Base-by-base conservation (phyloP, 2,797 vertebrate species). In the Aselliscus stoliczkanus region DNA sequence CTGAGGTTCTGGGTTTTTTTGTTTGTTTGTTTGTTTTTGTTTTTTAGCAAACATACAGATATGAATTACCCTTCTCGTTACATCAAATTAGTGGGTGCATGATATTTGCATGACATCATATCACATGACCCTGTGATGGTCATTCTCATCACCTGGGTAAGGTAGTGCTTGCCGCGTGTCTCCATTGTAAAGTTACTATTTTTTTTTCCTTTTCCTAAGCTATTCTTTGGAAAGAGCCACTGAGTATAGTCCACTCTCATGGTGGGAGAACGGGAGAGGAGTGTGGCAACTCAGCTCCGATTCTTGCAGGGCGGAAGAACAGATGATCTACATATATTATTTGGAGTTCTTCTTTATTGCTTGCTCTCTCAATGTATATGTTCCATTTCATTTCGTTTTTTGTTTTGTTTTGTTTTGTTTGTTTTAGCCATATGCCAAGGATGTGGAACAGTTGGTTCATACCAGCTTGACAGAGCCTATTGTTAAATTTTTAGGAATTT, bases 401-500 rank as follows among this genome's bases (percentile, higher is more conserved):
- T 29, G 17, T 79, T 82, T 82, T 23, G 29, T 50, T 73, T 18
- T 34, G 31, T 76, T 70, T 64, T 29, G 52, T 85, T 82, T n/a
- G 29, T 42, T 73, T 18, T 42, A 27, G 17, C 52, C 60, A 25
- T 56, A 31, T 27, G 64, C n/a, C 39, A 37, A 7, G 21, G 4
- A 1, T 21, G n/a, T 42, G 27, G 34, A 69, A 70, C 69, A 58
- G n/a, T 4, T 52, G 52, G 65, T 15, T 94, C 65, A 17, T 29
- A 29, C 52, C 58, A 50, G 52, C 44, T 65, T 50, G 52, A 73
- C 75, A 84, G 18, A 62, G n/a, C 29, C 67, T 84, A 72, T 58
- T 90, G 42, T 29, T 80, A 75, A 69, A 65, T 72, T 93, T 77
- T 76, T 75, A 52, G 34, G 21, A 67, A 90, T 84, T 60, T 77